A percentile compares a stretch with the other conserved stretches of the same genome.
Conservation (phyloP, 2,888 invertebrate species). For the Trachelus tabidus region DNA sequence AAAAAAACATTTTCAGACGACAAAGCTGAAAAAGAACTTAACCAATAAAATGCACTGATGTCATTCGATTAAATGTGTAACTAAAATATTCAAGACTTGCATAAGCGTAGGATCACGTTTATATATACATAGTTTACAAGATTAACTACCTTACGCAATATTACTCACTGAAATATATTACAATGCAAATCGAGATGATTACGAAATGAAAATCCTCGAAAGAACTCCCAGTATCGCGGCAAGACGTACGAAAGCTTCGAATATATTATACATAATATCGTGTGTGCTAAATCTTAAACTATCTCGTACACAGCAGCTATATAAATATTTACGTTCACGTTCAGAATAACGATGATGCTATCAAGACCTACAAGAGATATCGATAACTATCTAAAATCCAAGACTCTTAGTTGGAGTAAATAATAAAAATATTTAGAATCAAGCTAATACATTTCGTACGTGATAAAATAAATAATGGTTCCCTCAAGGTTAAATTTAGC, state of each 20-base stretch:
- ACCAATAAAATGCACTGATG: neutral
- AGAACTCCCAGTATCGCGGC: neutral
- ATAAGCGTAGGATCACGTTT: neutral
- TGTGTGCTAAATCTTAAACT: neutral
- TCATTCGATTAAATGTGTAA: neutral
- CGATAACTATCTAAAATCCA: neutral
- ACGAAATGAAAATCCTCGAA: neutral
- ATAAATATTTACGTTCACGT: neutral
- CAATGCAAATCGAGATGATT: neutral
- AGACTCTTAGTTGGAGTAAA: neutral
- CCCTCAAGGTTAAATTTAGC: neutral
- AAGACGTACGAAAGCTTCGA: neutral
- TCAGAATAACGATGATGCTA: neutral
- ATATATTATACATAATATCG: neutral
- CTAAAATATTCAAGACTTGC: neutral
- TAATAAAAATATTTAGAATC: neutral
- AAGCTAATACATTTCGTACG: neutral
- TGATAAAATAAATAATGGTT: neutral
- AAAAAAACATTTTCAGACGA: neutral
- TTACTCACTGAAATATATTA: neutral
- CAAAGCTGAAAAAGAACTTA: neutral
- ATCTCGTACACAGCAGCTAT: neutral
- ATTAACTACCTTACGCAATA: neutral
- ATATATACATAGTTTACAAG: neutral
- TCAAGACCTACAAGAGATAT: neutral